Base-by-base conservation (phyloP, 1,140 invertebrate genomes). In the Linepithema humile region DNA sequence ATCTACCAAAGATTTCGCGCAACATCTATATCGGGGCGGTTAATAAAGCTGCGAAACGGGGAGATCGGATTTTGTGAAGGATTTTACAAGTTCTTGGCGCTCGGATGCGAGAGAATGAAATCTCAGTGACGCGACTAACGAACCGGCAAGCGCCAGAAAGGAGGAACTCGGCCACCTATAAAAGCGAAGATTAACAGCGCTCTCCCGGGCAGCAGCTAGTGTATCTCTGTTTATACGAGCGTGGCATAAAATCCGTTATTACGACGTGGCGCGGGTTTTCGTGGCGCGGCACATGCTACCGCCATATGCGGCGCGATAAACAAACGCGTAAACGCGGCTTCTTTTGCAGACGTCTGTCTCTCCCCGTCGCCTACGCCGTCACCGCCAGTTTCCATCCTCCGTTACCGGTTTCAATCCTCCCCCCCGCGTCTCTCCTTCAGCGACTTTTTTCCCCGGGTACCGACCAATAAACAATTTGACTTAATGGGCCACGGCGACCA, bases 291-390 rank as follows among this genome's bases (percentile, higher is more conserved):
- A 93, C 92, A 94, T 94, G 93, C 92, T 94, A 92, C 90, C 89
- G 93, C 92, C 93, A 94, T 94, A 94, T 94, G 93, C 88, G 91
- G 91, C 74, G 91, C 84, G 89, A 93, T 94, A 94, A 94, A 94
- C 92, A 93, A 91, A 91, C 86, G 82, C 86, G 48, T 88, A 90
- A 91, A 86, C 87, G 92, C 93, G 93, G 93, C 91, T 86, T 90
- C 92, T 93, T 93, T 92, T 90, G 89, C 89, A 88, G 67, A 59
- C 85, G 48, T 73, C 70, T 62, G 26, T 80, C 59, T 84, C 12
- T 57, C 50, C 20, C 15, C 10, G 59, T 40, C 23, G 32, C n/a
- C 57, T 35, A 15, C n/a, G n/a, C n/a, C n/a, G n/a, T n/a, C n/a
- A n/a, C n/a, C n/a, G n/a, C n/a, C n/a, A n/a, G n/a, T n/a, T n/a